Evolutionary conservation across 2,888 invertebrate genomes (phyloP), one percentile per base, ranked within the genome.

Genomic region (Parapristionchus giblindavisi): DNA sequence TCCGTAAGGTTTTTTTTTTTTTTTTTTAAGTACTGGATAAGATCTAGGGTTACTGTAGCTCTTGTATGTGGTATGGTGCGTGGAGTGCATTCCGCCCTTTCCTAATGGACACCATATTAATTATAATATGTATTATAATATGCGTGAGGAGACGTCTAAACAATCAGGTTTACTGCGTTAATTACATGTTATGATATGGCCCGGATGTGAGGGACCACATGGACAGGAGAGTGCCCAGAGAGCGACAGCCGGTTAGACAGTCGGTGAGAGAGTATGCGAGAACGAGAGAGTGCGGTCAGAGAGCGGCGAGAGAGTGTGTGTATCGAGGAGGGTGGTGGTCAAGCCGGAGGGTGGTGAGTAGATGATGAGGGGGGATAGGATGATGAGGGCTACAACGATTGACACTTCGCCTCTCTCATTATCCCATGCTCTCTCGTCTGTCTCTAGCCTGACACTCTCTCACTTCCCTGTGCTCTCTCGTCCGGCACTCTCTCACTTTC

Each of bases 101-200:
- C n/a, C n/a, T n/a, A n/a, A n/a, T n/a, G n/a, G n/a, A n/a, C n/a
- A n/a, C n/a, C n/a, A n/a, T n/a, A n/a, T n/a, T n/a, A n/a, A n/a
- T n/a, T n/a, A n/a, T n/a, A n/a, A n/a, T n/a, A n/a, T n/a, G n/a
- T n/a, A n/a, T n/a, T n/a, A 61, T 61, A 24, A 61, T 36, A 61
- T 2, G 63, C 43, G 40, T 29, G 36, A 21, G n/a, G 2, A 3
- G 29, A 5, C 43, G 40, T 40, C 40, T 65, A 65, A 65, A 65
- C 63, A 65, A 65, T 65, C 63, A 65, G 14, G 63, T 36, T 54
- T 38, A 71, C 56, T 56, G 54, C 17, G 43, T 56, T 71, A 71
- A 71, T 71, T 71, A 71, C 56, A 54, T 71, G 71, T 43, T 71
- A 51, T 71, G 71, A 56, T 48, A 51, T 38, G 56, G 6, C 17